phyloP scores from a whole-genome alignment of 1,140 invertebrate species.

The Parapsyche elsis region DNA sequence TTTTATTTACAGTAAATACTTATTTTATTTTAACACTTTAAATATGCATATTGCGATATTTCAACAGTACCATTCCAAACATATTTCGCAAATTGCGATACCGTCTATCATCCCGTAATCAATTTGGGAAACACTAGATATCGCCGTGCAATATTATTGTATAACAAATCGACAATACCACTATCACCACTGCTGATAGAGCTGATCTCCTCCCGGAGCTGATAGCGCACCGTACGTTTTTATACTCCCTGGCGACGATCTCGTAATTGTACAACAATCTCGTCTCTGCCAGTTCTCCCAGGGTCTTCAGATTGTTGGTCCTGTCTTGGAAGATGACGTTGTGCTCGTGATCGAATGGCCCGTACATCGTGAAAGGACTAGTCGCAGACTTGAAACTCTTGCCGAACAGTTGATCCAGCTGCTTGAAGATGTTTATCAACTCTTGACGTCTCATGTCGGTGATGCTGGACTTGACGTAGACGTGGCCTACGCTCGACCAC shows the following conservation, averaged over 20 bases:
- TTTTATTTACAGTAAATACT: too few species aligned
- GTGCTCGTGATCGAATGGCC: slow-evolving; percentile 70
- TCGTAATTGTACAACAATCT: slow-evolving; percentile 50
- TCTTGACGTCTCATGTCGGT: slow-evolving; percentile 70
- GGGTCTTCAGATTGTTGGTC: slow-evolving; percentile 67
- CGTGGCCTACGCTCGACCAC: slow-evolving; percentile 75
- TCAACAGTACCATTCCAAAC: too few species aligned
- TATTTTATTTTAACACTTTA: too few species aligned
- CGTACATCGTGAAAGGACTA: slow-evolving; percentile 74
- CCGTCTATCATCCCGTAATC: too few species aligned
- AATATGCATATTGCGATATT: too few species aligned
- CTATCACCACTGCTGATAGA: background rate
- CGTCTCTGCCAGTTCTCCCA: slow-evolving; percentile 36
- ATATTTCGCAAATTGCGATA: too few species aligned
- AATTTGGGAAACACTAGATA: too few species aligned
- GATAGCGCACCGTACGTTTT: background rate
- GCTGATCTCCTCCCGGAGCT: background rate
- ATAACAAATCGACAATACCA: background rate
- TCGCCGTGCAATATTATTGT: too few species aligned
- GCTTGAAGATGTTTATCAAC: slow-evolving; percentile 73
- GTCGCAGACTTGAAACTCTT: slow-evolving; percentile 69
- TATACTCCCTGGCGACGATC: slow-evolving; percentile 26
- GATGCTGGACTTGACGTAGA: slow-evolving; percentile 70
- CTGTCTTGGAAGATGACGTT: slow-evolving; percentile 77
- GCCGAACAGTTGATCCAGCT: slow-evolving; percentile 77